Conservation (phyloP, 2,113 vertebrate genomes). For the Epinephelus moara region DNA sequence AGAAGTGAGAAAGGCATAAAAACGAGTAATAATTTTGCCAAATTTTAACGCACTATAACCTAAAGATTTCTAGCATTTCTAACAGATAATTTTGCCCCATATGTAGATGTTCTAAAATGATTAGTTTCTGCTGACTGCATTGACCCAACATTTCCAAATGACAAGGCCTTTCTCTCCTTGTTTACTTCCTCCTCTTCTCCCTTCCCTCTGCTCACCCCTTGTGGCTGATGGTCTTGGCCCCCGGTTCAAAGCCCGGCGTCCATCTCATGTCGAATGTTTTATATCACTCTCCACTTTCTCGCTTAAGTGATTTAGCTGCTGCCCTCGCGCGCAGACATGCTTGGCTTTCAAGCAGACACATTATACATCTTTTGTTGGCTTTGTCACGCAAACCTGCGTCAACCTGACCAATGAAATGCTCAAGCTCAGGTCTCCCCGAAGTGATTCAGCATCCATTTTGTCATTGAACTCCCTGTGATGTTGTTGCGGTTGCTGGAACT, state of each 20-base stretch:
- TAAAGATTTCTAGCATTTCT: neutral
- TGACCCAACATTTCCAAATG: slow-evolving; percentile 10
- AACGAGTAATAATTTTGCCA: too few relatives aligned
- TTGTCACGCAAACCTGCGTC: slow-evolving; percentile 52
- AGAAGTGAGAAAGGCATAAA: neutral
- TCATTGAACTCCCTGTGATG: neutral
- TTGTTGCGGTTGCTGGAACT: neutral
- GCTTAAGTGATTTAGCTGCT: slow-evolving; percentile 78
- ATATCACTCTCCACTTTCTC: slow-evolving; percentile 74
- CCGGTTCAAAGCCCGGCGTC: slow-evolving; percentile 65
- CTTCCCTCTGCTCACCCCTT: slow-evolving; percentile 14
- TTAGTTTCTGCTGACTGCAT: neutral
- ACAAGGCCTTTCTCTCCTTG: neutral
- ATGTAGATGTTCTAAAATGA: neutral
- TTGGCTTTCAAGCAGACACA: slow-evolving; percentile 46
- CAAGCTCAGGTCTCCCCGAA: neutral
- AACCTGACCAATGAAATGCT: slow-evolving; percentile 15
- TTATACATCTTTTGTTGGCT: slow-evolving; percentile 44
- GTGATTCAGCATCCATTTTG: slow-evolving; percentile 18
- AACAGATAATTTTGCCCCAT: neutral
- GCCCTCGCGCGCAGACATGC: slow-evolving; percentile 53
- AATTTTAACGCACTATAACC: neutral
- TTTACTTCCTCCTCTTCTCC: slow-evolving; percentile 12
- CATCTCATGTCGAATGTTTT: slow-evolving; percentile 75
- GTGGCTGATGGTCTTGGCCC: slow-evolving; percentile 64